Evolutionary conservation across 2,113 vertebrate genomes (phyloP).

Genomic region (Carollia perspicillata): DNA sequence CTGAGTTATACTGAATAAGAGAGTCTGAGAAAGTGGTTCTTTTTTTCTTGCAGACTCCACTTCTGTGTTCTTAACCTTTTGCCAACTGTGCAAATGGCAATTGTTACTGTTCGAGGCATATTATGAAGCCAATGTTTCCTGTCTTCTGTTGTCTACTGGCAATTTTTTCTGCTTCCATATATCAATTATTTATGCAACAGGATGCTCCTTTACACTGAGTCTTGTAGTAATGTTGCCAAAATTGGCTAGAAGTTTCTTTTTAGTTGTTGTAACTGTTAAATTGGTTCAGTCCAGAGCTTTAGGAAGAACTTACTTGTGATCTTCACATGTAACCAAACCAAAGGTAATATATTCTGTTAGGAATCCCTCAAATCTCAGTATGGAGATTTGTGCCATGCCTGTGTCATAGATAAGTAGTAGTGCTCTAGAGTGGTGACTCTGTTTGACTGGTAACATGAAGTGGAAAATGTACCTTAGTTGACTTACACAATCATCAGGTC

Average conservation of each 20-base stretch:
- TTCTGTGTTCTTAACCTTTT: not conserved
- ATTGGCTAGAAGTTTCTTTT: not conserved
- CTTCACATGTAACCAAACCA: not conserved
- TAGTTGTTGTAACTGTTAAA: not conserved
- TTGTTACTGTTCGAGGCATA: not conserved
- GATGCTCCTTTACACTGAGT: not conserved
- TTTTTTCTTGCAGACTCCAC: not conserved
- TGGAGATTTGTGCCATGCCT: not conserved
- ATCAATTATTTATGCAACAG: not conserved
- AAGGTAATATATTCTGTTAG: not conserved
- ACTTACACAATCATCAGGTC: not conserved
- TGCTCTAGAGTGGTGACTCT: not conserved
- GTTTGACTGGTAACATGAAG: not conserved
- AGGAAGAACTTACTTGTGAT: slow-evolving; percentile 4
- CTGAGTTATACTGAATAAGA: not conserved
- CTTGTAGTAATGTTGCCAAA: not conserved
- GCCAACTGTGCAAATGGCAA: not conserved
- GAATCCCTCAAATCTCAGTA: not conserved
- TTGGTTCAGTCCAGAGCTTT: not conserved
- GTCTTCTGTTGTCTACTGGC: not conserved
- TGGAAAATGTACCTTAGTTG: not conserved
- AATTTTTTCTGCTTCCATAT: not conserved
- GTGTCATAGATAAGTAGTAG: not conserved
- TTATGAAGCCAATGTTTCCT: slow-evolving; percentile 4
- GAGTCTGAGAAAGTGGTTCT: not conserved